Evolutionary conservation across 2,113 vertebrate species (phyloP).

Genomic region (Meriones unguiculatus): DNA sequence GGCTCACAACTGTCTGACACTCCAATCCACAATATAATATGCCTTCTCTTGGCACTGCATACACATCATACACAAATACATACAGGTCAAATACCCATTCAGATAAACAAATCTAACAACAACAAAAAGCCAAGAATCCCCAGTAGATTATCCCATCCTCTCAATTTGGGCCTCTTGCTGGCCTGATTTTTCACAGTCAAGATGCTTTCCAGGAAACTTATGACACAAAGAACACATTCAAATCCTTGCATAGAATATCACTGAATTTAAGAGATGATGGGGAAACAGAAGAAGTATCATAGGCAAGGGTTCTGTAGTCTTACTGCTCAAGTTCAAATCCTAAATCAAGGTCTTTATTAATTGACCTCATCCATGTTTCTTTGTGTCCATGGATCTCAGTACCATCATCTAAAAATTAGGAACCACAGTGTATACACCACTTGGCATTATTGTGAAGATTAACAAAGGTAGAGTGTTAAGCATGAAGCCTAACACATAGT

Average conservation of each 20-base stretch:
- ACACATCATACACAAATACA: no score
- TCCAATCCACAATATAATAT: not conserved
- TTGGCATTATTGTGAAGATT: slow-evolving; percentile 24
- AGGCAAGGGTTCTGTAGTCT: not conserved
- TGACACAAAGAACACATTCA: slow-evolving; percentile 39
- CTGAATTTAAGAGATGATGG: not conserved
- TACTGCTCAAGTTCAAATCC: slow-evolving; percentile 46
- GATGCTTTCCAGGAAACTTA: not conserved
- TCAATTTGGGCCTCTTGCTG: not conserved
- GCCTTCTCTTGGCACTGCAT: not conserved
- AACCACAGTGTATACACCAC: not conserved
- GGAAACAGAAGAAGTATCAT: not conserved
- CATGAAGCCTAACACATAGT: not conserved
- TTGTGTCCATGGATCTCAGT: not conserved
- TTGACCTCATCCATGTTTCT: not conserved
- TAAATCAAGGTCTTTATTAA: slow-evolving; percentile 5
- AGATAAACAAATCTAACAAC: not conserved
- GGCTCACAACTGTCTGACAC: not conserved
- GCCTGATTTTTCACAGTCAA: not conserved
- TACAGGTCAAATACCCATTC: not conserved
- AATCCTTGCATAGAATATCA: not conserved
- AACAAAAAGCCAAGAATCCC: not conserved
- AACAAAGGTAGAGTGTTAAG: slow-evolving; percentile 22
- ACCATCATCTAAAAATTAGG: slow-evolving; percentile 39
- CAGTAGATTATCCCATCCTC: not conserved